Base-by-base conservation (phyloP, 1,140 invertebrate species). In the Aporrectodea caliginosa region DNA sequence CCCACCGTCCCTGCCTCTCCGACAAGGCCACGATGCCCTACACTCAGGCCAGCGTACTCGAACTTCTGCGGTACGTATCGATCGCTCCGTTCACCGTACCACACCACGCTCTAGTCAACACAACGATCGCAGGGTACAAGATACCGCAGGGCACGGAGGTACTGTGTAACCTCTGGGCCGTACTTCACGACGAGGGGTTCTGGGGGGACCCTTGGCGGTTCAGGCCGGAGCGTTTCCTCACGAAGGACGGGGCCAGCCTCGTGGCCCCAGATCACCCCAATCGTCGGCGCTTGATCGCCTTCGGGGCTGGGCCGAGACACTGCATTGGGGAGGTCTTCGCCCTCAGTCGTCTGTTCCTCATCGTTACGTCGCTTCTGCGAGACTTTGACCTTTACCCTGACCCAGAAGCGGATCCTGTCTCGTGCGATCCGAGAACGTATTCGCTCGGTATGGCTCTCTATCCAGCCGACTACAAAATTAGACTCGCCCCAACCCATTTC, bases 141-240 rank as follows among this genome's bases (percentile, higher is more conserved):
- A 27, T 72, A 27, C 27, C 71, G 27, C 27, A 27, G 6, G 71
- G 27, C 71, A 32, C 71, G 2, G 27, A 72, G 27, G 70, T 72
- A 2, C 70, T 72, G 70, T 29, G n/a, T 14, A 72, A 72, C 70
- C 70, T 72, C 2, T 72, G 70, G 70, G 70, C 70, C 2, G 70
- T 32, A 2, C 6, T 29, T 2, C 70, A 72, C 70, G 70, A 72
- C 70, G n/a, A 27, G n/a, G 27, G 14, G n/a, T 27, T 27, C 6
- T 72, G 70, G 70, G n/a, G 14, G 2, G 70, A 72, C 6, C 70
- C 70, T 2, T 72, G n/a, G n/a, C n/a, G n/a, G n/a, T 72, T 72
- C 70, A 27, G 27, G n/a, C 70, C 70, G 70, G 70, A 72, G 70
- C 70, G 70, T 12, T 72, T 72, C 70, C 70, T 72, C 6, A n/a